Percentiles rank a stretch among this genome's conserved stretches.
phyloP scores from a whole-genome alignment of 2,888 invertebrate species.

The Ernsta delagoae region DNA sequence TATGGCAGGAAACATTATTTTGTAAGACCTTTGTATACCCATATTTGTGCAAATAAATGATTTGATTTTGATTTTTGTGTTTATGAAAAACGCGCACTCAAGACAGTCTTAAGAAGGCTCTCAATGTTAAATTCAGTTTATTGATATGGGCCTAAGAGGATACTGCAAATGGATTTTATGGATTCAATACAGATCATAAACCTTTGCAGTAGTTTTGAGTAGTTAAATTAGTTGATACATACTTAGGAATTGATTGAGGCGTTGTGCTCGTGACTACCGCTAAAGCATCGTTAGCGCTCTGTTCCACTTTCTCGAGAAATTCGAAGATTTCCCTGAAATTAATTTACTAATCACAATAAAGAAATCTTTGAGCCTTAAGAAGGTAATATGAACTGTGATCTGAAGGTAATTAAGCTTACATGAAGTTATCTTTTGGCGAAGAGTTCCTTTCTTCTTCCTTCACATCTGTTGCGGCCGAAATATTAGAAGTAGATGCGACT shows the following conservation, averaged over 20 bases:
- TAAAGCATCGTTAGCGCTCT: slow-evolving; percentile 79
- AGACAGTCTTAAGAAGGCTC: too few relatives aligned
- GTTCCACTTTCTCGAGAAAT: slow-evolving; percentile 87
- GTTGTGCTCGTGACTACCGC: slow-evolving; percentile 70
- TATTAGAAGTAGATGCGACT: slow-evolving; percentile 49
- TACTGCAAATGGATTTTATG: too few relatives aligned
- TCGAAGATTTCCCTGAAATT: slow-evolving; percentile 86
- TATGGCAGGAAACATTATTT: too few relatives aligned
- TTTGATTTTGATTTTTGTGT: too few relatives aligned
- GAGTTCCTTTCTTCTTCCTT: slow-evolving; percentile 56
- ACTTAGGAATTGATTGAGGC: slow-evolving; percentile 75
- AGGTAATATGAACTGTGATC: background rate
- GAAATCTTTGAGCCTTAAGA: background rate
- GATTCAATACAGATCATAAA: too few relatives aligned
- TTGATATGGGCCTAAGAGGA: too few relatives aligned
- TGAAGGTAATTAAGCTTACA: slow-evolving; percentile 58
- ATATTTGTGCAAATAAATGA: too few relatives aligned
- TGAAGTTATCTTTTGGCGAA: slow-evolving; percentile 73
- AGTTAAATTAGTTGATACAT: too few relatives aligned
- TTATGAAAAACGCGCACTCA: too few relatives aligned
- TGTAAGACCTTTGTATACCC: too few relatives aligned
- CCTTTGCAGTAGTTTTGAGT: too few relatives aligned
- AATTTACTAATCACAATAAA: background rate
- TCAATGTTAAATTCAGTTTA: too few relatives aligned
- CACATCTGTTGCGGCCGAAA: slow-evolving; percentile 48